Conservation (phyloP, 2,888 invertebrate genomes). For the Auanema sp. region DNA sequence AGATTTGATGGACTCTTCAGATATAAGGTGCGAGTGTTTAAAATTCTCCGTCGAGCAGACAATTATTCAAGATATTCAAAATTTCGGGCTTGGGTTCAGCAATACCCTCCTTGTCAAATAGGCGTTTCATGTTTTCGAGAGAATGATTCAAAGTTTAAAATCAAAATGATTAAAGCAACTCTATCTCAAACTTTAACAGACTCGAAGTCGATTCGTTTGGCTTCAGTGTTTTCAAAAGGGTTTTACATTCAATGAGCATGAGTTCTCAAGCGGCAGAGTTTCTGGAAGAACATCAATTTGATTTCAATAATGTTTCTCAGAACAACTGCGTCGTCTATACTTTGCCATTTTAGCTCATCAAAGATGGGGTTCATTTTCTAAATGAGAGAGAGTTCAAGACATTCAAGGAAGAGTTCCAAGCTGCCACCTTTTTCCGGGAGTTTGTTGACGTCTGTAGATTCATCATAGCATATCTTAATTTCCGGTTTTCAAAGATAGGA, state of each 20-base stretch:
- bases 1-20: slow-evolving; percentile 17
- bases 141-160: not conserved
- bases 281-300: slow-evolving; percentile 32
- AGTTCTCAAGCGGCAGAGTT: slow-evolving; percentile 26
- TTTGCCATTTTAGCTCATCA: slow-evolving; percentile 1
- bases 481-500: no score
- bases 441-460: no score
- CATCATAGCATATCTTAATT: no score
- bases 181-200: slow-evolving; percentile 10
- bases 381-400: not conserved
- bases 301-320: slow-evolving; percentile 36
- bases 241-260: slow-evolving; percentile 20
- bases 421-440: no score
- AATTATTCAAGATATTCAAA: slow-evolving; percentile 17
- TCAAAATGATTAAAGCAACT: no score
- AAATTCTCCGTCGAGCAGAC: not conserved
- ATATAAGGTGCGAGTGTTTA: slow-evolving; percentile 9
- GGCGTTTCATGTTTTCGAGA: slow-evolving; percentile 22
- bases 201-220: slow-evolving; percentile 25
- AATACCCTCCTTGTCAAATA: slow-evolving; percentile 21
- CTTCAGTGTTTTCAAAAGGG: slow-evolving; percentile 27
- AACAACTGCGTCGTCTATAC: slow-evolving; percentile 8
- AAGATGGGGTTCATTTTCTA: slow-evolving; percentile 9
- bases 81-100: slow-evolving; percentile 10
- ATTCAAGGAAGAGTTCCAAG: no score